A percentile compares a stretch with the other conserved stretches of the same genome.
These are phyloP conservation scores for Todiramphus saurophagus DNA, from an alignment of 2,113 vertebrate species.

Conservation along the genomic window DNA sequence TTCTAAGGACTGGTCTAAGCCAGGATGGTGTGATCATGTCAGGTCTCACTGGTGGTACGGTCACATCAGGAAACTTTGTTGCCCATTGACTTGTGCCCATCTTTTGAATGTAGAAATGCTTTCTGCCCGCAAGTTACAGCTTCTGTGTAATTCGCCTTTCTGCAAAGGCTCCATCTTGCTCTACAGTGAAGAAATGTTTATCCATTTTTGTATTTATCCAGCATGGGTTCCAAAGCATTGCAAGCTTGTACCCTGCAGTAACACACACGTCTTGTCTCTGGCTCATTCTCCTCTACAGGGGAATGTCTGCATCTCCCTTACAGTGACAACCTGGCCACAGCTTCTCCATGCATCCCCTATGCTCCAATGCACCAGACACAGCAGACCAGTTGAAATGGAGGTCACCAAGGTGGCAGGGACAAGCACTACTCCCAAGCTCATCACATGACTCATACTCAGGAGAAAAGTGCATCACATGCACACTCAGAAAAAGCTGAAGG, in stretches of 20 bases:
- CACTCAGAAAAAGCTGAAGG: not conserved
- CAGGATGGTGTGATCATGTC: rapidly evolving
- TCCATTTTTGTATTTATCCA: not conserved
- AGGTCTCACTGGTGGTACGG: not conserved
- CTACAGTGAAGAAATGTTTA: not conserved
- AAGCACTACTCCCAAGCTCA: not conserved
- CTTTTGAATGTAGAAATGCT: not conserved
- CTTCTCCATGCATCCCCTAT: not conserved
- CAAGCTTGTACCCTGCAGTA: not conserved
- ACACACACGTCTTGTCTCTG: not conserved
- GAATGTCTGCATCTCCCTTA: not conserved
- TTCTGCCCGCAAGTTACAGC: not conserved
- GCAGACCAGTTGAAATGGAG: not conserved
- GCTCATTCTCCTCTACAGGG: not conserved
- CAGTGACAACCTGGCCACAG: not conserved
- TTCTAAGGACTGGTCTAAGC: not conserved
- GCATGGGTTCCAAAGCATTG: not conserved
- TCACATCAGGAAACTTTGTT: not conserved
- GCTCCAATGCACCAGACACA: not conserved
- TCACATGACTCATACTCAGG: not conserved
- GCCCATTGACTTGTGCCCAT: not conserved
- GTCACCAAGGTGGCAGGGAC: not conserved
- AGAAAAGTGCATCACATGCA: not conserved
- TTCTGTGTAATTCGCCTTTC: not conserved
- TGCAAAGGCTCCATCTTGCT: not conserved